A percentile compares a stretch with the other conserved stretches of the same genome.
Conservation (phyloP, 2,113 vertebrate species). For the Xiphorhynchus elegans region DNA sequence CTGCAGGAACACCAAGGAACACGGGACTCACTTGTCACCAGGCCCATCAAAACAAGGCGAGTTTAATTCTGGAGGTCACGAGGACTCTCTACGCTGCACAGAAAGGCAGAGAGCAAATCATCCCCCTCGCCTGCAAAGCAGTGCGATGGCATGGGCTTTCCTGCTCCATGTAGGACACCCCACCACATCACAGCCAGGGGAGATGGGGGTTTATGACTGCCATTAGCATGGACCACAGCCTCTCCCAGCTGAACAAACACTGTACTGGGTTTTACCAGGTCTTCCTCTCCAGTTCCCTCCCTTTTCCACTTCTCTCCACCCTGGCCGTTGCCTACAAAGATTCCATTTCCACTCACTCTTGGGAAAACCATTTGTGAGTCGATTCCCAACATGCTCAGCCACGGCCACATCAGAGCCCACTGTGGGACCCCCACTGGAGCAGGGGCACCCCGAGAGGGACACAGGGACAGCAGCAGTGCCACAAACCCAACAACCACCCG, state of each 20-base stretch:
- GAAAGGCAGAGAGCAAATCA: background rate
- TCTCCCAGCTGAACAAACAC: background rate
- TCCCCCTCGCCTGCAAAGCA: accelerated
- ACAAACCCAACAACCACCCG: accelerated
- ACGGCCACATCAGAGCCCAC: accelerated
- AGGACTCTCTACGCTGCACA: background rate
- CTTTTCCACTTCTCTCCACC: background rate
- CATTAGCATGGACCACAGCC: accelerated
- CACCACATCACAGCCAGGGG: accelerated
- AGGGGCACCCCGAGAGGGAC: accelerated
- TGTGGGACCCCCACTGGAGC: accelerated
- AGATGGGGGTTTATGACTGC: background rate
- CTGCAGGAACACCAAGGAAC: background rate
- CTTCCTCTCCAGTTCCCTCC: background rate
- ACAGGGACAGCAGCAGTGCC: background rate
- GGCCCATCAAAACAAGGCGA: background rate
- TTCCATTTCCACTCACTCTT: background rate
- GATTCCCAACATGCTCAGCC: accelerated
- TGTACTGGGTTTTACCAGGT: accelerated
- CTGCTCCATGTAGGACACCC: accelerated
- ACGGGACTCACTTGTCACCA: background rate
- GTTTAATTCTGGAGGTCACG: background rate
- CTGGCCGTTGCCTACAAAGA: background rate
- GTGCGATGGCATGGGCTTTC: background rate
- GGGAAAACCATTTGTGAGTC: background rate